Conservation (phyloP, 92 coral and sea anemone genomes). For the Phenganax stokvisi region DNA sequence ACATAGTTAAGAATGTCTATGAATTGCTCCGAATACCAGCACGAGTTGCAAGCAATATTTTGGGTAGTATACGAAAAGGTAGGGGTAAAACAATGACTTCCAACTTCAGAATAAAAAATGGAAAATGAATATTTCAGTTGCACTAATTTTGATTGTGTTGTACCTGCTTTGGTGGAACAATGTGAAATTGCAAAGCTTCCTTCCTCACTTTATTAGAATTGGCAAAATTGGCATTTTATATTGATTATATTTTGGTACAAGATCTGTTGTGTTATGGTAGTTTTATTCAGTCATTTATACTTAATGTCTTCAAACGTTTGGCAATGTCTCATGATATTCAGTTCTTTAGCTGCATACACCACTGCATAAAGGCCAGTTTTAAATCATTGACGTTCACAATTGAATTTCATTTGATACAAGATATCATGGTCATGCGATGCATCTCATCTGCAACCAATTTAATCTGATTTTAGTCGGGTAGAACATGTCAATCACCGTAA, state of each 20-base stretch:
- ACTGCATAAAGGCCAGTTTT: too few species aligned
- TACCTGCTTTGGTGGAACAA: background rate
- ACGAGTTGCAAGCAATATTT: conserved; percentile 11
- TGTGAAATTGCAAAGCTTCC: background rate
- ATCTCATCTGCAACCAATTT: too few species aligned
- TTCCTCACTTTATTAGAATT: background rate
- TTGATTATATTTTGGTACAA: background rate
- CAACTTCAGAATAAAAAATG: too few species aligned
- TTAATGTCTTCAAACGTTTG: too few species aligned
- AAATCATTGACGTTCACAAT: too few species aligned
- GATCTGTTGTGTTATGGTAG: too few species aligned
- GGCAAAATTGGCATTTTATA: background rate
- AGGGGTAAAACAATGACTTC: background rate
- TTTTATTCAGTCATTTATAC: too few species aligned
- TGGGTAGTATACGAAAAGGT: conserved; percentile 16
- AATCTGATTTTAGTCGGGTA: background rate
- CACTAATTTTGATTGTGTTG: background rate
- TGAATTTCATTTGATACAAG: too few species aligned
- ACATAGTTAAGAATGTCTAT: conserved; percentile 23
- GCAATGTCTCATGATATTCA: too few species aligned
- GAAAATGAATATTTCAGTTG: too few species aligned
- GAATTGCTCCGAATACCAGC: conserved; percentile 26
- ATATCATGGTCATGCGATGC: too few species aligned
- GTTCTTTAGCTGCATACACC: too few species aligned
- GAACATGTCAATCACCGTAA: background rate